These are phyloP conservation scores for Gallinago paraguaiae DNA, from an alignment of 2,113 vertebrate species.

Conservation along the genomic window DNA sequence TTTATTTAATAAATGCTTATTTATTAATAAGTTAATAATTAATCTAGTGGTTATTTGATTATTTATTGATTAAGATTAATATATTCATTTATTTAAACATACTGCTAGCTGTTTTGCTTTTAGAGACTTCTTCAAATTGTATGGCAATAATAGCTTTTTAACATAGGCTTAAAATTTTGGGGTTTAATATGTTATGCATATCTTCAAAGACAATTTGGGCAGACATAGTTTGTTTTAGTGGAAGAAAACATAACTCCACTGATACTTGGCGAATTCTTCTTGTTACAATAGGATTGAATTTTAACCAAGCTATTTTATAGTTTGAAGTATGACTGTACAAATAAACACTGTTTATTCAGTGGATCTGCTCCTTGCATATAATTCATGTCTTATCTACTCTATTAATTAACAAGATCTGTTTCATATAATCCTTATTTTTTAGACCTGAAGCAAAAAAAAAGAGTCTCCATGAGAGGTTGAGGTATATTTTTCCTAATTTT, in stretches of 20 bases:
- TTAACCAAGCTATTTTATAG: background rate
- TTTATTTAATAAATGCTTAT: background rate
- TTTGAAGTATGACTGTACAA: background rate
- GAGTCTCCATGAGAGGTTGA: accelerated
- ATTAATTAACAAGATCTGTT: background rate
- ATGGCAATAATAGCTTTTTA: background rate
- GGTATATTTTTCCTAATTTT: background rate
- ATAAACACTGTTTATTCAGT: background rate
- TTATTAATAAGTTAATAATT: background rate
- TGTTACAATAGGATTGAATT: background rate
- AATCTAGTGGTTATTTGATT: background rate
- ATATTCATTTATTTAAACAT: background rate
- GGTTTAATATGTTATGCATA: background rate
- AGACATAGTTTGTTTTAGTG: background rate
- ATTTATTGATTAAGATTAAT: background rate
- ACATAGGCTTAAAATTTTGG: background rate
- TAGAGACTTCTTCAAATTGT: background rate
- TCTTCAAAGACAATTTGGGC: background rate
- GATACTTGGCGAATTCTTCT: background rate
- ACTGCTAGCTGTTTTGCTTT: background rate
- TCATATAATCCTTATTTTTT: background rate
- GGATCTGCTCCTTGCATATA: background rate
- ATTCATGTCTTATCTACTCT: background rate
- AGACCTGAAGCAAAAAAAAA: background rate
- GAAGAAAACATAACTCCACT: background rate